A percentile compares a stretch with the other conserved stretches of the same genome.
These are phyloP conservation scores for Eudasyphora cyanicolor DNA, from an alignment of 2,888 invertebrate species.

Conservation along the genomic window DNA sequence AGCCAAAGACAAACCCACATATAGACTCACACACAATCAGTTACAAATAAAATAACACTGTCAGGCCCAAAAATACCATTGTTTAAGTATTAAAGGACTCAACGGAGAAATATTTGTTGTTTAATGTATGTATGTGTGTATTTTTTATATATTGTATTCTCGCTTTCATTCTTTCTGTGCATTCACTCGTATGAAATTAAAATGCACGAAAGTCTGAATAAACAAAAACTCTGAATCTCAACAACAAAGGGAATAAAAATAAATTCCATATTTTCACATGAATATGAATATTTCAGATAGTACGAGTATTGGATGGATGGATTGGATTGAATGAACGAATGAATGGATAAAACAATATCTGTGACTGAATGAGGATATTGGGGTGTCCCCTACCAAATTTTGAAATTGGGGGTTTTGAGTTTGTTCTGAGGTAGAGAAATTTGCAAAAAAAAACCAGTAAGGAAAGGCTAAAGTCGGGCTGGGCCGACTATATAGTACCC, in stretches of 20 bases:
- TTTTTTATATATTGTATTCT: background rate
- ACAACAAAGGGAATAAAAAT: slow-evolving; percentile 3
- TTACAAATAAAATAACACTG: background rate
- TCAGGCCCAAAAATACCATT: background rate
- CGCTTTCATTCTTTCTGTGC: background rate
- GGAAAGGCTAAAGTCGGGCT: too few species aligned
- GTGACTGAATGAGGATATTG: background rate
- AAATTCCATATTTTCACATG: slow-evolving; percentile 43
- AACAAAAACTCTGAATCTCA: background rate
- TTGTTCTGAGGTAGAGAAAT: too few species aligned
- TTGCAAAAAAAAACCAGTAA: too few species aligned
- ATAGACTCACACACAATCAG: background rate
- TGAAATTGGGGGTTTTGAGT: too few species aligned
- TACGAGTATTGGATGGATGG: background rate
- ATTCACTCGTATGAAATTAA: slow-evolving; percentile 23
- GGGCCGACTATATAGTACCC: too few species aligned
- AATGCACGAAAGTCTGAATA: background rate
- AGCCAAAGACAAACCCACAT: background rate
- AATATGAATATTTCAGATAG: slow-evolving; percentile 26
- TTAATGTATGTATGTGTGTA: background rate
- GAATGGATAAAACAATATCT: background rate
- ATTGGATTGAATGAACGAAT: background rate
- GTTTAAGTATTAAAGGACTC: background rate
- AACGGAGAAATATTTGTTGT: background rate
- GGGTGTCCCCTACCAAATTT: too few species aligned